Evolutionary conservation across 2,113 vertebrate genomes (phyloP).

Genomic region (Xiphias gladius): DNA sequence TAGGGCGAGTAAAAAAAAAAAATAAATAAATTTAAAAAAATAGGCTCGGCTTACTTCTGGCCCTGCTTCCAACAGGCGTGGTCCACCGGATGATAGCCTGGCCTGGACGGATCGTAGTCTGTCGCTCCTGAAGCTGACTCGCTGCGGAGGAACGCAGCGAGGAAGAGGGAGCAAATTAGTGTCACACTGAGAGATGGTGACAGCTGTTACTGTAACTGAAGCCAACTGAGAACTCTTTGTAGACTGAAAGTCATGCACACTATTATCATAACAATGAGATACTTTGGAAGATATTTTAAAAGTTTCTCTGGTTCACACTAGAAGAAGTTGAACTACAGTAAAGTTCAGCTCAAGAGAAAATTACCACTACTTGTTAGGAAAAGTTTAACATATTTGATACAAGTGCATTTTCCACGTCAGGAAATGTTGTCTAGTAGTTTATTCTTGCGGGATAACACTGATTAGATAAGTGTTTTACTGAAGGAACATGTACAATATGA

Average conservation of each 20-base stretch:
- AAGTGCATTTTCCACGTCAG: background rate
- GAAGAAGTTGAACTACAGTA: background rate
- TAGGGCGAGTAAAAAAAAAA: fast-evolving
- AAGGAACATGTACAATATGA: background rate
- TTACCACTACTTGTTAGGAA: background rate
- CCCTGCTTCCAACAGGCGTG: constrained; percentile 90
- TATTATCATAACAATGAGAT: constrained; percentile 23
- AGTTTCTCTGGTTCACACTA: constrained; percentile 1
- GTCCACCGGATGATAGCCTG: constrained; percentile 87
- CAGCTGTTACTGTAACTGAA: constrained; percentile 22
- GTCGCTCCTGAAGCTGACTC: constrained; percentile 65
- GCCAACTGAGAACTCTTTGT: constrained; percentile 2
- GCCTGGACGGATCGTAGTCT: constrained; percentile 85
- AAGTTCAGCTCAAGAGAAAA: constrained; percentile 14
- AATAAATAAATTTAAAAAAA: too few species aligned
- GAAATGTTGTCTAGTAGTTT: background rate
- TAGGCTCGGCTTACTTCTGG: constrained; percentile 82
- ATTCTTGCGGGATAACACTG: background rate
- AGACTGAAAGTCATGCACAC: constrained; percentile 12
- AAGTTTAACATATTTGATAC: background rate
- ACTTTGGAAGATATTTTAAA: background rate
- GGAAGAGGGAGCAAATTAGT: background rate
- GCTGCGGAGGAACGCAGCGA: constrained; percentile 45
- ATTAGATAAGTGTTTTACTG: background rate
- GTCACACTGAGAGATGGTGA: constrained; percentile 7